Conservation (phyloP, 2,888 invertebrate genomes). For the Drosophila differens region DNA sequence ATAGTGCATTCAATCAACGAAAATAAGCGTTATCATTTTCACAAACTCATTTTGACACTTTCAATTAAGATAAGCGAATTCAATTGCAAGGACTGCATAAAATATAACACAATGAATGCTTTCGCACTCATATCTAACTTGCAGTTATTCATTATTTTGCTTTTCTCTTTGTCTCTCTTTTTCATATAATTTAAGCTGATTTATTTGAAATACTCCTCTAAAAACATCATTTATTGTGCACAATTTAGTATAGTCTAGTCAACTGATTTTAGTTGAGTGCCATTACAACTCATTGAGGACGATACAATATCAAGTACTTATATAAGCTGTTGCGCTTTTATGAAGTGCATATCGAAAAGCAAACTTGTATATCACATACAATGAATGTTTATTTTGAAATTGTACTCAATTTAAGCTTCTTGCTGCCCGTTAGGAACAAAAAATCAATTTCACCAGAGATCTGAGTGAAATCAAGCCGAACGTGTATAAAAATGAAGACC, state of each 20-base stretch:
- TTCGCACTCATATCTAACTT: not conserved
- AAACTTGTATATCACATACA: conserved; percentile 19
- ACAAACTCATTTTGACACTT: not conserved
- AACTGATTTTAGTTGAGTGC: not conserved
- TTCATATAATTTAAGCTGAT: not conserved
- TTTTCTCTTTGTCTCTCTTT: not conserved
- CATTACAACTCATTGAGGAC: not conserved
- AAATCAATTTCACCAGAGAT: conserved; percentile 17
- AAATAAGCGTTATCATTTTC: not conserved
- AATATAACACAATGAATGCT: not conserved
- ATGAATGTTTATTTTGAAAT: conserved; percentile 21
- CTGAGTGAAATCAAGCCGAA: conserved; percentile 13
- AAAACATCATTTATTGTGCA: not conserved
- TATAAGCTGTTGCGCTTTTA: no score
- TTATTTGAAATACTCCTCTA: not conserved
- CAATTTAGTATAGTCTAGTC: not conserved
- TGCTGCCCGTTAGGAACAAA: not conserved
- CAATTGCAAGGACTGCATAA: not conserved
- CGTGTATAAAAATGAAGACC: conserved; percentile 2
- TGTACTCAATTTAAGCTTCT: not conserved
- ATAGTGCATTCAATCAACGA: not conserved
- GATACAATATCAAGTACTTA: conserved; percentile 4
- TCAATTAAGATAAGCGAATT: not conserved
- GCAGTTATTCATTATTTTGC: not conserved
- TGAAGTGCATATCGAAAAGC: not conserved